These are phyloP conservation scores for Tetramorium simillimum DNA, from an alignment of 1,140 invertebrate genomes.

Conservation along the genomic window DNA sequence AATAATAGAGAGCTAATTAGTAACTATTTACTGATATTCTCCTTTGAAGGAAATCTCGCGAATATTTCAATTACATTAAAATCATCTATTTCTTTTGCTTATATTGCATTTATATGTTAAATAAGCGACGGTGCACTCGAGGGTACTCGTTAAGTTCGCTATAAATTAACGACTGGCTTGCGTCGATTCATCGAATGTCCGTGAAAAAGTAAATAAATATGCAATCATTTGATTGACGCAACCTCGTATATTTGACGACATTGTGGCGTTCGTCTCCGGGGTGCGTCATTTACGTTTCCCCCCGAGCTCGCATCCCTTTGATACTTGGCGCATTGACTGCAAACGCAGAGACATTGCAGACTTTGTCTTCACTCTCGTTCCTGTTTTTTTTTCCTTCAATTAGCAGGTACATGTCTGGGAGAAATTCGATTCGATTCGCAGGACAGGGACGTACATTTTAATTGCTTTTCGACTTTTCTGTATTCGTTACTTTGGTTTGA, in stretches of 20 bases:
- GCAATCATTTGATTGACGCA: slow-evolving; percentile 56
- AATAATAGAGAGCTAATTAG: background rate
- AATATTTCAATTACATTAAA: slow-evolving; percentile 2
- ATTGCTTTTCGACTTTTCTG: background rate
- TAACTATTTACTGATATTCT: background rate
- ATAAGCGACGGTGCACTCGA: background rate
- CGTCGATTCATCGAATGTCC: background rate
- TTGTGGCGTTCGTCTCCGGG: slow-evolving; percentile 9
- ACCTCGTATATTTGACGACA: slow-evolving; percentile 29
- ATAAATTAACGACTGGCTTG: slow-evolving; percentile 24
- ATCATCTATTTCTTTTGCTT: background rate
- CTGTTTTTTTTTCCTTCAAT: slow-evolving; percentile 1
- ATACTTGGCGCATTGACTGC: slow-evolving; percentile 47
- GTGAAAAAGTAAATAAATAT: slow-evolving; percentile 23
- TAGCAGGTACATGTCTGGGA: background rate
- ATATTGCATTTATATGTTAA: background rate
- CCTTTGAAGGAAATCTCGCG: background rate
- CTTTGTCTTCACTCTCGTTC: slow-evolving; percentile 23
- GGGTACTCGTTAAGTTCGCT: background rate
- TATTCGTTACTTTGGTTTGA: background rate
- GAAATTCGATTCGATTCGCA: background rate
- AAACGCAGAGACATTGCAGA: slow-evolving; percentile 3
- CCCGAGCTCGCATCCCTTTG: slow-evolving; percentile 19
- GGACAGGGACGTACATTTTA: background rate
- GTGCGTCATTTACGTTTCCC: slow-evolving; percentile 35